A percentile compares a stretch with the other conserved stretches of the same genome.
These are phyloP conservation scores for Phrynocephalus forsythii DNA, from an alignment of 2,797 vertebrate genomes.

Conservation along the genomic window DNA sequence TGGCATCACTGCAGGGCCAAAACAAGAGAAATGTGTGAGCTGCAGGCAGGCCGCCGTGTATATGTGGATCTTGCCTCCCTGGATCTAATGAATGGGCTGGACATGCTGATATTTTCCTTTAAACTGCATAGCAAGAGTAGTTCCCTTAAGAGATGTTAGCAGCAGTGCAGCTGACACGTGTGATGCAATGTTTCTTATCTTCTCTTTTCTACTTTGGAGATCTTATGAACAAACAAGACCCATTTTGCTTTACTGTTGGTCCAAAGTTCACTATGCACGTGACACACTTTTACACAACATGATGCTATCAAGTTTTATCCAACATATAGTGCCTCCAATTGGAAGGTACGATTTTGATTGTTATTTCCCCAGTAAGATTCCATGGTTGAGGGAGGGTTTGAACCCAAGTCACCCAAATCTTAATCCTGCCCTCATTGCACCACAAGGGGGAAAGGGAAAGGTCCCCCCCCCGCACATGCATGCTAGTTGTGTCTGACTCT, in stretches of 20 bases:
- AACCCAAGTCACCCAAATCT: too few species aligned
- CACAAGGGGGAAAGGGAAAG: too few species aligned
- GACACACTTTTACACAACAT: background rate
- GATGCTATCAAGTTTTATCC: background rate
- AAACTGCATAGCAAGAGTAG: background rate
- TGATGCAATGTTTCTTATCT: background rate
- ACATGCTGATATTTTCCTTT: background rate
- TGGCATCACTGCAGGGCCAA: too few species aligned
- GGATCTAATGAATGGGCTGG: background rate
- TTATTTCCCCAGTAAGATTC: too few species aligned
- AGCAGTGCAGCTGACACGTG: background rate
- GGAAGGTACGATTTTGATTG: too few species aligned
- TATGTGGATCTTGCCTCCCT: background rate
- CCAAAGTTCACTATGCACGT: background rate
- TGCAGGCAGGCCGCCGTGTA: too few species aligned
- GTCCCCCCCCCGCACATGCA: too few species aligned
- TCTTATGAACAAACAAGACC: background rate
- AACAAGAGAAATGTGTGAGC: too few species aligned
- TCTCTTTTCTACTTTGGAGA: background rate
- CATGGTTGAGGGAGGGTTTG: too few species aligned
- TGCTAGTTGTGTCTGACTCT: too few species aligned
- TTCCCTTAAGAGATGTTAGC: background rate
- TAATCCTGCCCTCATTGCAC: too few species aligned
- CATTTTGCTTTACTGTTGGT: background rate
- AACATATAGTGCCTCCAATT: too few species aligned